Percentiles rank a stretch among this genome's conserved stretches.
Evolutionary conservation across 2,797 vertebrate species (phyloP).

Genomic region (Acipenser oxyrinchus): DNA sequence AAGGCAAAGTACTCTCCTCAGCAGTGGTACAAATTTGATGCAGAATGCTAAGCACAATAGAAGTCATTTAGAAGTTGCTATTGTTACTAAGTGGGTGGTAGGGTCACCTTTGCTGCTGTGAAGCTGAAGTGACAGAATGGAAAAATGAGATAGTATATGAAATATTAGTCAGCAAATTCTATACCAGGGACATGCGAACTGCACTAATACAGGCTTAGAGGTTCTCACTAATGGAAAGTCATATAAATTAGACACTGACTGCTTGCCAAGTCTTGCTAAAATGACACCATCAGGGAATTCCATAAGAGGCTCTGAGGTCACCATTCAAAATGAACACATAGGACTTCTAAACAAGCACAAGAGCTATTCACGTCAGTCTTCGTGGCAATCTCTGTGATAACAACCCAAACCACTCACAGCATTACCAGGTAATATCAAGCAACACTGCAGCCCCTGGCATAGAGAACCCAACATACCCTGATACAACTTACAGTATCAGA

Average conservation of each 20-base stretch:
- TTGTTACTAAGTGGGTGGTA: constrained; percentile 64
- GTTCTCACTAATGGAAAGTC: neutral
- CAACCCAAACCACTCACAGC: no score
- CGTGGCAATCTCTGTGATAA: neutral
- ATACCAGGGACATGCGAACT: neutral
- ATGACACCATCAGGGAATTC: neutral
- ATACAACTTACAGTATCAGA: no score
- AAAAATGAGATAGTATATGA: neutral
- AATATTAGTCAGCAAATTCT: constrained; percentile 4
- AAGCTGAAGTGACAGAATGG: neutral
- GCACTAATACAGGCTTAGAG: neutral
- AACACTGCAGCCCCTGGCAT: neutral
- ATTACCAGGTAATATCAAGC: neutral
- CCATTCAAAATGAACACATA: neutral
- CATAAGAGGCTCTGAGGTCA: neutral
- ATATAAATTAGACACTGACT: neutral
- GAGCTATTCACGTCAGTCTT: neutral
- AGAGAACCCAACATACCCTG: no score
- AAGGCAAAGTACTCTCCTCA: constrained; percentile 35
- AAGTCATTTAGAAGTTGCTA: constrained; percentile 42
- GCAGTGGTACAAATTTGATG: constrained; percentile 59
- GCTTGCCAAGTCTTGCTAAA: neutral
- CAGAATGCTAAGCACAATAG: no score
- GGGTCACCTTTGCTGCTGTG: neutral
- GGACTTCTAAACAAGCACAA: neutral